Conservation (phyloP, 2,113 vertebrate genomes). For the Syngnathoides biaculeatus region DNA sequence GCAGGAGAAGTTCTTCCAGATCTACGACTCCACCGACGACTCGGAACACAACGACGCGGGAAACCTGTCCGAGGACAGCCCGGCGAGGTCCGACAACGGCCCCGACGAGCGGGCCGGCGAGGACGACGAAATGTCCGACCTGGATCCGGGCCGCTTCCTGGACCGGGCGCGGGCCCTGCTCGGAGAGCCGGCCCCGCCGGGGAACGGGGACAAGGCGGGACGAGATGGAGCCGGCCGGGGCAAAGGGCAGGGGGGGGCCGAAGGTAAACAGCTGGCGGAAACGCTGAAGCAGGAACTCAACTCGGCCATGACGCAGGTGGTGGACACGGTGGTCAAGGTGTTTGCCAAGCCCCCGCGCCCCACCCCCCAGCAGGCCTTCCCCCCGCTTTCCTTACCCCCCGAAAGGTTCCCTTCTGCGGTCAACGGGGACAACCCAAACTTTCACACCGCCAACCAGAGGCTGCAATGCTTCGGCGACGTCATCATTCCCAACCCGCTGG, state of each 20-base stretch:
- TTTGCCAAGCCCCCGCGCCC: constrained; percentile 91
- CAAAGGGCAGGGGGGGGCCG: constrained; percentile 81
- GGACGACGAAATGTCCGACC: constrained; percentile 88
- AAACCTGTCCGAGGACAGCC: constrained; percentile 95
- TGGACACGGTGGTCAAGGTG: constrained; percentile 98
- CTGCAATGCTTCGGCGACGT: constrained; percentile 95
- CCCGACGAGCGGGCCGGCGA: constrained; percentile 57
- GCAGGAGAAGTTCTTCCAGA: constrained; percentile 99
- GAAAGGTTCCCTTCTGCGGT: constrained; percentile 84
- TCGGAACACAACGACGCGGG: constrained; percentile 93
- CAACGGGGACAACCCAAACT: constrained; percentile 93
- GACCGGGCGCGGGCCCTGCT: constrained; percentile 88
- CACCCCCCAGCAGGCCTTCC: constrained; percentile 93
- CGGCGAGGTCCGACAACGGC: constrained; percentile 80
- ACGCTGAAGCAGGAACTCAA: constrained; percentile 97
- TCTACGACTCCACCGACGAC: constrained; percentile 98
- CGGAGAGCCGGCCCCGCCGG: constrained; percentile 82
- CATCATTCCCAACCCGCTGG: constrained; percentile 94
- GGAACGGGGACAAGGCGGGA: constrained; percentile 80
- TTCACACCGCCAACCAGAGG: constrained; percentile 92
- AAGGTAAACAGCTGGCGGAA: constrained; percentile 94
- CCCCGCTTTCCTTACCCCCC: constrained; percentile 88
- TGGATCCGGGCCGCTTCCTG: constrained; percentile 90
- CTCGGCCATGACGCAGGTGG: constrained; percentile 95
- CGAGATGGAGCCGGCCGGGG: constrained; percentile 80